Evolutionary conservation across 2,113 vertebrate genomes (phyloP), one percentile per base, ranked within the genome.

Genomic region (Salminus brasiliensis): DNA sequence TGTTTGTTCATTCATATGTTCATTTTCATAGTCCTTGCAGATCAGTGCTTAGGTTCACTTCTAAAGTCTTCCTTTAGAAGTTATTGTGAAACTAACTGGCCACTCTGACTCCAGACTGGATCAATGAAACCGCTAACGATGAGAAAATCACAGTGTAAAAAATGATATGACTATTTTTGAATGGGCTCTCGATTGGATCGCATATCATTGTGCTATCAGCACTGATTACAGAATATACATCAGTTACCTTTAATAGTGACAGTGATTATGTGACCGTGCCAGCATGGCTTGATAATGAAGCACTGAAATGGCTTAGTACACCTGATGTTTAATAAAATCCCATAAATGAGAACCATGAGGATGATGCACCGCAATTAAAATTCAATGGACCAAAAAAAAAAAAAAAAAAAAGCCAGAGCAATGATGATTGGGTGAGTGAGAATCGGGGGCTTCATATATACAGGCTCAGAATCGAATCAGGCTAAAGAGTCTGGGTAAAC

Each of bases 401-500:
- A 13, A 7, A 60, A 30, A n/a, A n/a, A n/a, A n/a, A n/a, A n/a
- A n/a, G n/a, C n/a, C n/a, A n/a, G n/a, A 1, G 1, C 10, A 57
- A 12, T 23, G 53, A 9, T 59, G 55, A 3, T 45, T 29, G 21
- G 15, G 52, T 27, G 59, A 36, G 16, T 60, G 36, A 30, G 36
- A 74, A 74, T 41, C 39, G 39, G 39, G 39, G 1, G 39, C 4
- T 18, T 47, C 53, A 69, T 52, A 73, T 80, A 68, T 73, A 77
- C n/a, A n/a, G n/a, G n/a, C n/a, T n/a, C n/a, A n/a, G n/a, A n/a
- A n/a, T n/a, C n/a, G n/a, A n/a, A n/a, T n/a, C n/a, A n/a, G n/a
- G 79, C 55, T 65, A 73, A 49, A 41, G 39, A 77, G 30, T 53
- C 67, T 57, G 72, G 39, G 69, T 67, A 71, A 78, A 73, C 77